Base-by-base conservation (phyloP, 2,113 vertebrate genomes). In the Urocolius indicus region DNA sequence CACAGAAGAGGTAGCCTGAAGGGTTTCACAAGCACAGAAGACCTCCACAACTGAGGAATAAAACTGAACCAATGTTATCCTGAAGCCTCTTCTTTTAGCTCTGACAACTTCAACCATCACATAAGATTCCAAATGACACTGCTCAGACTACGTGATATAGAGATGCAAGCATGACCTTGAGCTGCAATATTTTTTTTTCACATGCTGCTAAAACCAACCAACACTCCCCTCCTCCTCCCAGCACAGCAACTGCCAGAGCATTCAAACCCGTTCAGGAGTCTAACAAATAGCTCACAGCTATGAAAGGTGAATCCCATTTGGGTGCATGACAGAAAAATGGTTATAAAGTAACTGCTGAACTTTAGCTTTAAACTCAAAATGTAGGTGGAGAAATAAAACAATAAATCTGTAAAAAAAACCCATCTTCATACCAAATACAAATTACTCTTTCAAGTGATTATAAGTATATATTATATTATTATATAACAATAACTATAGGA, bases 171-270 rank as follows among this genome's bases (percentile, higher is more conserved):
- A 43, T 85, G 80, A 95, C 93, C 94, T 93, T 94, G 71, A 93
- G 76, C 48, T 17, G 51, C 95, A 94, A 48, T 92, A 93, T 93
- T 89, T 97, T 94, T 97, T 94, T 96, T 92, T 83, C 94, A 95
- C 83, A 87, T 21, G 3, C 73, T 61, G 67, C 48, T 89, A 85
- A 62, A 93, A 83, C 38, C 45, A 83, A 45, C 52, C 57, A 87
- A 38, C 52, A 23, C 51, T 61, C 65, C 48, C 65, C 48, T 65
- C 9, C 48, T 79, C 32, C 48, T 32, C 69, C 9, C 19, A 20
- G 23, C 9, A 1, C 30, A 55, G 41, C 46, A 75, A 12, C 58
- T 87, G 57, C 41, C 92, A 74, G 67, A 55, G 32, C 58, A 63
- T 71, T 91, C 82, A 68, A 16, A 61, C 45, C 57, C 41, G 46